Evolutionary conservation across 1,140 invertebrate species (phyloP).

Genomic region (Bombus waltoni): DNA sequence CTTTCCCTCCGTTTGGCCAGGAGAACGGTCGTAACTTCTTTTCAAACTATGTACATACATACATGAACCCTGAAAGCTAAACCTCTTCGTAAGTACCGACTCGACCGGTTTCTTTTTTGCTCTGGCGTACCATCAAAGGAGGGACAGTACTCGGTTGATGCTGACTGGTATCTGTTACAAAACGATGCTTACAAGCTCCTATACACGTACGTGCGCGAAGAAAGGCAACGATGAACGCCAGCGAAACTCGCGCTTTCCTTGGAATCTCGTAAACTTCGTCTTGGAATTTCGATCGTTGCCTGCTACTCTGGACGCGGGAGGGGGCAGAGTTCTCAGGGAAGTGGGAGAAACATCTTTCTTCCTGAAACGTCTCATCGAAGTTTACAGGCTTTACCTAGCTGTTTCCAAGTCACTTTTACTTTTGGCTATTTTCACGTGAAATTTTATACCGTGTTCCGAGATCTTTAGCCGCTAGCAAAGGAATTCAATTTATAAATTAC

Average conservation of each 20-base stretch:
- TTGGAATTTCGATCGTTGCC: constrained; percentile 47
- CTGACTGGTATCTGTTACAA: constrained; percentile 51
- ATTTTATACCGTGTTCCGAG: neutral
- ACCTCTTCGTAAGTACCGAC: constrained; percentile 62
- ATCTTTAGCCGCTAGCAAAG: no score
- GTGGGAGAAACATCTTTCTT: constrained; percentile 35
- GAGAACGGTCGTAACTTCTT: constrained; percentile 42
- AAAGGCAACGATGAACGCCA: constrained; percentile 28
- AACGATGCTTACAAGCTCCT: constrained; percentile 45
- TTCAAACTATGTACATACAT: constrained; percentile 33
- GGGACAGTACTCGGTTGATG: constrained; percentile 61
- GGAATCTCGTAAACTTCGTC: constrained; percentile 47
- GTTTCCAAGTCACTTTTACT: constrained; percentile 48
- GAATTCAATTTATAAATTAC: no score
- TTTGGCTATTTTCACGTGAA: neutral
- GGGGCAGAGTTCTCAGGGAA: neutral
- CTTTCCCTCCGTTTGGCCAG: neutral
- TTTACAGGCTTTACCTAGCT: constrained; percentile 21
- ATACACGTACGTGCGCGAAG: constrained; percentile 20
- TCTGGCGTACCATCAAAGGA: constrained; percentile 50
- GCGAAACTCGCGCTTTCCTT: constrained; percentile 41
- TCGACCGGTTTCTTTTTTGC: constrained; percentile 68
- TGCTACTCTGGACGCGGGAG: neutral
- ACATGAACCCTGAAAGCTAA: constrained; percentile 40
- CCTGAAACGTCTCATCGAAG: constrained; percentile 26